Evolutionary conservation across 2,888 invertebrate genomes (phyloP).

Genomic region (Scaptomyza cyrtandrae): DNA sequence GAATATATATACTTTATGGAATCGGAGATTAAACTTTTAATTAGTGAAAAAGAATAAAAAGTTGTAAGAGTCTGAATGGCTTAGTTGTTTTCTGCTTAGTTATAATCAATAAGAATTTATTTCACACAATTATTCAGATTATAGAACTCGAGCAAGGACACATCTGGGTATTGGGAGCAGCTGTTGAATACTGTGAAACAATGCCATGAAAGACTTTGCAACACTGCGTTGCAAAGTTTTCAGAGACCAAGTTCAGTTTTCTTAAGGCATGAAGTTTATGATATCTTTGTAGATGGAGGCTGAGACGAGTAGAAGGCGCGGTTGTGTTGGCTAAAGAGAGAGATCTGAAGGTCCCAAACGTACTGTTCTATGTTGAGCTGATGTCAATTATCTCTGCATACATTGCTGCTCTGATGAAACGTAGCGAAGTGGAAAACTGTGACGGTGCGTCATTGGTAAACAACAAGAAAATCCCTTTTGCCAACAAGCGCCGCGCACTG

Average conservation of each 20-base stretch:
- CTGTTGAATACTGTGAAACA: background rate
- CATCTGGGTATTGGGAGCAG: conserved; percentile 9
- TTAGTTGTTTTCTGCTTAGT: no score
- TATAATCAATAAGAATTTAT: no score
- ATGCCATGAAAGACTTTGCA: background rate
- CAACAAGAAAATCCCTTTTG: conserved; percentile 77
- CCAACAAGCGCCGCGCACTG: conserved; percentile 71
- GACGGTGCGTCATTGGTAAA: conserved; percentile 49
- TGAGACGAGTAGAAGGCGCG: background rate
- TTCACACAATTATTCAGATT: background rate
- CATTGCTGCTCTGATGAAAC: conserved; percentile 28
- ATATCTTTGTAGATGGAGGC: conserved; percentile 12
- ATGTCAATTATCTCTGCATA: conserved; percentile 72
- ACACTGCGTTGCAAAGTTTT: conserved; percentile 10
- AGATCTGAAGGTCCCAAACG: conserved; percentile 21
- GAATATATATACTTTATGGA: no score
- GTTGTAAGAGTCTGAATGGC: no score
- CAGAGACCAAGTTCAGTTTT: conserved; percentile 13
- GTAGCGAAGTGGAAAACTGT: conserved; percentile 40
- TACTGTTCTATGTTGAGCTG: conserved; percentile 28
- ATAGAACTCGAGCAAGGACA: background rate
- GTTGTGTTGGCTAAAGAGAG: background rate
- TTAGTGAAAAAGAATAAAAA: no score
- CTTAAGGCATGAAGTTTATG: conserved; percentile 44
- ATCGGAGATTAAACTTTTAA: no score